A percentile compares a stretch with the other conserved stretches of the same genome.
Conservation (phyloP, 2,888 invertebrate species). For the Ophion obscuratus region DNA sequence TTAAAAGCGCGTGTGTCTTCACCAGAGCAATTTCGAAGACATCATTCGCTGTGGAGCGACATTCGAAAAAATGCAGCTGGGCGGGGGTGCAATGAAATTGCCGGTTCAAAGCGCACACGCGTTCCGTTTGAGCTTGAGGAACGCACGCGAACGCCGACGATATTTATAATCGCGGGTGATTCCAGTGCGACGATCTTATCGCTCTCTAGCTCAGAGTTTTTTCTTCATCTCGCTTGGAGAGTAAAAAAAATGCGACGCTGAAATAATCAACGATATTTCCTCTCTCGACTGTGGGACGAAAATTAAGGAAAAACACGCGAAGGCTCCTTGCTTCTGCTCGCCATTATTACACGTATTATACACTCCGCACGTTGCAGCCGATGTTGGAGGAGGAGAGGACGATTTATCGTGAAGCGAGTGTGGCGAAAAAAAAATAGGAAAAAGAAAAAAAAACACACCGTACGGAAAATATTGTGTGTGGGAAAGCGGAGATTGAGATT, state of each 20-base stretch:
- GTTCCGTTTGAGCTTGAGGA: slow-evolving; percentile 32
- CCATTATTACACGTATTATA: slow-evolving; percentile 60
- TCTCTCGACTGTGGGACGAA: slow-evolving; percentile 60
- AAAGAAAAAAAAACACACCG: slow-evolving; percentile 14
- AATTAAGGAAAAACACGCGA: slow-evolving; percentile 79
- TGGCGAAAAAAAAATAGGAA: slow-evolving; percentile 2
- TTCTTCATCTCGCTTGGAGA: slow-evolving; percentile 15
- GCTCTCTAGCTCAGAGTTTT: slow-evolving; percentile 15
- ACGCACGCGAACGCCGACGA: slow-evolving; percentile 47
- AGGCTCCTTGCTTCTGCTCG: slow-evolving; percentile 27
- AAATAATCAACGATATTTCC: slow-evolving; percentile 59
- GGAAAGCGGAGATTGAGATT: slow-evolving; percentile 63
- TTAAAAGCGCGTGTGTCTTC: too few species aligned
- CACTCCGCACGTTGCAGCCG: slow-evolving; percentile 27
- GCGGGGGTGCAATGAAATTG: slow-evolving; percentile 12
- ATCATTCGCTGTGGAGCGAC: not conserved
- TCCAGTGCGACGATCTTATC: slow-evolving; percentile 48
- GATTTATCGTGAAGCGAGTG: slow-evolving; percentile 46
- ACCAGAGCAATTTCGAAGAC: too few species aligned
- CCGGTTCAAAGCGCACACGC: slow-evolving; percentile 17
- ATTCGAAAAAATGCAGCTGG: not conserved
- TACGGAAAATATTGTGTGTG: slow-evolving; percentile 59
- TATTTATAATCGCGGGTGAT: slow-evolving; percentile 51
- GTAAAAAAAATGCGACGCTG: slow-evolving; percentile 40
- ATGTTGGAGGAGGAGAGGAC: slow-evolving; percentile 31